Conservation (phyloP, 2,113 vertebrate genomes). For the Guaruba guarouba region DNA sequence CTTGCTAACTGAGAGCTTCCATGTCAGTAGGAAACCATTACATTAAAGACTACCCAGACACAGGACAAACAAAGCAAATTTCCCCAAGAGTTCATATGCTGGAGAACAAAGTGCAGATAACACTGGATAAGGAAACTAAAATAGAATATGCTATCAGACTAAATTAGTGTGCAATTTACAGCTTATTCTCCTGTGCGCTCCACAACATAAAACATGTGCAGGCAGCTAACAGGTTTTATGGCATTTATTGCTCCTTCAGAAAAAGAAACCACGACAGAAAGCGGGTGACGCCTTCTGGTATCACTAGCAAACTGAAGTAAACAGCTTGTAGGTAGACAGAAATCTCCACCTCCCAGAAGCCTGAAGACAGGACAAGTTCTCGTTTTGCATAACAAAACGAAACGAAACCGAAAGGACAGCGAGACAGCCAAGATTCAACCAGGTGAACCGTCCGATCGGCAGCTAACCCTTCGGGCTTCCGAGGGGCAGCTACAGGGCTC, state of each 20-base stretch:
- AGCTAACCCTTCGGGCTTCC: not conserved
- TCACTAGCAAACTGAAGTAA: not conserved
- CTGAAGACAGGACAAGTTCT: rapidly evolving
- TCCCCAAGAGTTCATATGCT: not conserved
- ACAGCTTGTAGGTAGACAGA: rapidly evolving
- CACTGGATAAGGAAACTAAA: not conserved
- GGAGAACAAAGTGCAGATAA: not conserved
- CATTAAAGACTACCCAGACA: not conserved
- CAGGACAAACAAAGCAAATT: not conserved
- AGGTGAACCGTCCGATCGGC: rapidly evolving
- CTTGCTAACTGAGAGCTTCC: not conserved
- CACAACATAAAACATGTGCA: rapidly evolving
- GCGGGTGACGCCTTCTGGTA: not conserved
- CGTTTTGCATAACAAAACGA: rapidly evolving
- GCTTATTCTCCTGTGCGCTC: rapidly evolving
- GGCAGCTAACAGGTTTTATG: not conserved
- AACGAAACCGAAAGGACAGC: not conserved
- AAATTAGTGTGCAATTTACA: not conserved
- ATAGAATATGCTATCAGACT: not conserved
- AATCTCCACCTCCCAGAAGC: not conserved
- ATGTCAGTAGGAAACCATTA: not conserved
- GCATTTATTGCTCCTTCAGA: not conserved
- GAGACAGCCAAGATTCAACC: not conserved
- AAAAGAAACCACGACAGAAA: not conserved
- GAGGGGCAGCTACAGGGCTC: rapidly evolving